Percentiles rank a stretch among this genome's conserved stretches.
These are phyloP conservation scores for Pteronotus mesoamericanus DNA, from an alignment of 2,797 vertebrate species.

Conservation along the genomic window DNA sequence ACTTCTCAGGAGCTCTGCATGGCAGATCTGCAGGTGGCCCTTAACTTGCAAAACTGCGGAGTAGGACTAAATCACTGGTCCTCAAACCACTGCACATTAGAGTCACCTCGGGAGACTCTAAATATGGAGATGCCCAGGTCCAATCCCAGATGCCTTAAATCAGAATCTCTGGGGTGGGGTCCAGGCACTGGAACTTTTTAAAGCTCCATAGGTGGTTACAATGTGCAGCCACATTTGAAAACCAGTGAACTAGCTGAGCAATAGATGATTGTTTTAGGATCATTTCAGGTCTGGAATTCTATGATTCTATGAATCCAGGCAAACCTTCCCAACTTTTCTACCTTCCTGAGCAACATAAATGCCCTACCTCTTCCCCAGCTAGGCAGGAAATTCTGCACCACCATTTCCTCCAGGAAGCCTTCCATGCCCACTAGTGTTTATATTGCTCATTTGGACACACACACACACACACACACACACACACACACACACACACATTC, in stretches of 20 bases:
- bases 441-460: neutral
- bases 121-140: neutral
- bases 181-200: neutral
- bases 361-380: neutral
- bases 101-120: neutral
- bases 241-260: neutral
- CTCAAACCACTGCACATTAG: neutral
- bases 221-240: neutral
- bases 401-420: slow-evolving; percentile 16
- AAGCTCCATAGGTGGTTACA: neutral
- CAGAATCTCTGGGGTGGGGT: neutral
- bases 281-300: neutral
- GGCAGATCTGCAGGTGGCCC: neutral
- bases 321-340: neutral
- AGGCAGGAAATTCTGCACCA: neutral
- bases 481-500: neutral
- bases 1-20: neutral
- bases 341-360: neutral
- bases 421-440: neutral
- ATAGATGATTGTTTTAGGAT: neutral
- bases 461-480: neutral
- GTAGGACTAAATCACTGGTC: neutral
- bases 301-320: neutral
- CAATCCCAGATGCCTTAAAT: neutral
- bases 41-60: neutral